Percentiles rank a stretch among this genome's conserved stretches.
phyloP scores from a whole-genome alignment of 2,113 vertebrate species.

The Elephas maximus region DNA sequence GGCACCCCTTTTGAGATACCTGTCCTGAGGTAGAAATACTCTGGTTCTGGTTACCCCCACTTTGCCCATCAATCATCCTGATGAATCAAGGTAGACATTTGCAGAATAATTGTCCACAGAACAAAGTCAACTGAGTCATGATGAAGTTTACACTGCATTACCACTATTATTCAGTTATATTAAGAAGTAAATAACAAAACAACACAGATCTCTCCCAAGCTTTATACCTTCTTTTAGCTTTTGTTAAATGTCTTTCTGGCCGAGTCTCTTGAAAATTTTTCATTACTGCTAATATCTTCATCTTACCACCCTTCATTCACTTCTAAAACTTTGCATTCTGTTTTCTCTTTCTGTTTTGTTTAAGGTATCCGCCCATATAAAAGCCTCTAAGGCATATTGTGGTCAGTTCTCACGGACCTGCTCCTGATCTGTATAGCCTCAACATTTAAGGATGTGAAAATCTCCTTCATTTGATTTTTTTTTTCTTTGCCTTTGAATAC shows the following conservation, averaged over 20 bases:
- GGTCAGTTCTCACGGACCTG: neutral
- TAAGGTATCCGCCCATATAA: neutral
- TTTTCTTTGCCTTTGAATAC: neutral
- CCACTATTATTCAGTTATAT: neutral
- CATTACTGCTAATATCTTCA: neutral
- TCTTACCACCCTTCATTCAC: neutral
- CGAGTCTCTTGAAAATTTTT: neutral
- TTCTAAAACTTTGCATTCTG: neutral
- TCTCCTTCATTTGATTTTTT: neutral
- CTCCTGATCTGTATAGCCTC: neutral
- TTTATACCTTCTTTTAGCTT: neutral
- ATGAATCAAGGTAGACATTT: neutral
- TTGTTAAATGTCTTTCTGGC: neutral
- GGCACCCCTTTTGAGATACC: neutral
- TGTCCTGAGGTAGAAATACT: neutral
- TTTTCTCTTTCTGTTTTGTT: neutral
- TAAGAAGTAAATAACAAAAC: neutral
- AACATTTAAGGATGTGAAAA: neutral
- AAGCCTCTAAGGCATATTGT: neutral
- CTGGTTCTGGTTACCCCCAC: neutral
- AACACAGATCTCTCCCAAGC: neutral
- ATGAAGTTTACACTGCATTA: neutral
- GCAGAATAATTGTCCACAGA: neutral
- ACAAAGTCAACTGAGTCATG: neutral
- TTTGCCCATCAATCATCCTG: neutral